phyloP scores from a whole-genome alignment of 2,797 vertebrate species.

The Sebastes dallii region DNA sequence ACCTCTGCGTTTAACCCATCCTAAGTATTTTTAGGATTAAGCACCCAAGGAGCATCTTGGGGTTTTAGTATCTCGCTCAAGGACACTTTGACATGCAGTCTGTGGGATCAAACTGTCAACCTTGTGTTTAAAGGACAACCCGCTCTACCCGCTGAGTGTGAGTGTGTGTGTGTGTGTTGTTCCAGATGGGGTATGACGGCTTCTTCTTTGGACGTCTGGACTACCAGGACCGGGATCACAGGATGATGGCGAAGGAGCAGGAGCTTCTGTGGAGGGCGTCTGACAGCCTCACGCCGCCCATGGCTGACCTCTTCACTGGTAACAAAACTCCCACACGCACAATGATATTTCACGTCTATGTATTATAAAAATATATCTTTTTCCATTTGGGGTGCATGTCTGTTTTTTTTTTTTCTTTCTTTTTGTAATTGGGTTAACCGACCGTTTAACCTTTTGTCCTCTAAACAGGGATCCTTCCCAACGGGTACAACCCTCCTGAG shows the following conservation, averaged over 20 bases:
- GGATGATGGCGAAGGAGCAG: slow-evolving; percentile 78
- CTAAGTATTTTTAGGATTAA: too few relatives aligned
- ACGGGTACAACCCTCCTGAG: slow-evolving; percentile 86
- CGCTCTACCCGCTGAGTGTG: too few relatives aligned
- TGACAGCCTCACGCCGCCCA: slow-evolving; percentile 79
- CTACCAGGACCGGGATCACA: slow-evolving; percentile 86
- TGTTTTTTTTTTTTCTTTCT: too few relatives aligned
- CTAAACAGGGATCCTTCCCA: slow-evolving; percentile 89
- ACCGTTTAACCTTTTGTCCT: neutral
- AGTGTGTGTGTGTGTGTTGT: too few relatives aligned
- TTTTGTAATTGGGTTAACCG: too few relatives aligned
- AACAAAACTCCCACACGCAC: neutral
- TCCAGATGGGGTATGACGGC: slow-evolving; percentile 93
- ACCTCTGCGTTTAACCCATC: too few relatives aligned
- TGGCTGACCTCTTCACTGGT: slow-evolving; percentile 92
- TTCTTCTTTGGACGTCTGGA: slow-evolving; percentile 92
- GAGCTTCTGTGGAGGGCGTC: slow-evolving; percentile 92
- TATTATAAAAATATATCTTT: neutral
- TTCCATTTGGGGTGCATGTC: neutral
- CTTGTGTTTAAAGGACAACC: too few relatives aligned
- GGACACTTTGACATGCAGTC: too few relatives aligned
- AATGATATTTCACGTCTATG: neutral
- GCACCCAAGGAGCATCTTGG: too few relatives aligned
- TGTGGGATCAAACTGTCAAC: too few relatives aligned
- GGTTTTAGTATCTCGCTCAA: too few relatives aligned